These are phyloP conservation scores for Brenthis ino DNA, from an alignment of 2,888 invertebrate species.

Conservation along the genomic window DNA sequence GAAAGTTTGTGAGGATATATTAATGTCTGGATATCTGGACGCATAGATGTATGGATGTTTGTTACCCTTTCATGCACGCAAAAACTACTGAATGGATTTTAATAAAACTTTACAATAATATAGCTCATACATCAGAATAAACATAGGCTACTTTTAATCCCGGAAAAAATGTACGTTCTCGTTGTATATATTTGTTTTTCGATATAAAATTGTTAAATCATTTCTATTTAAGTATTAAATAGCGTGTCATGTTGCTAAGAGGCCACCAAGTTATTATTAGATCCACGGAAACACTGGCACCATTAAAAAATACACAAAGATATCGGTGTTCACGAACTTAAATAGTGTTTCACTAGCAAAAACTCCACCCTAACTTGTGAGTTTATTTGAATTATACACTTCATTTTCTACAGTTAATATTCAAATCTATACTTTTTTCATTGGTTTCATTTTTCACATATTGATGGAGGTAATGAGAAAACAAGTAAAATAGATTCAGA, in stretches of 20 bases:
- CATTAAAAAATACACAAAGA: constrained; percentile 26
- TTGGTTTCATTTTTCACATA: neutral
- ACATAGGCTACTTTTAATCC: no score
- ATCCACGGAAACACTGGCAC: constrained; percentile 15
- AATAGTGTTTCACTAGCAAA: neutral
- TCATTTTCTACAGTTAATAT: neutral
- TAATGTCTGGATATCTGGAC: no score
- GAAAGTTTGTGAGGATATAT: no score
- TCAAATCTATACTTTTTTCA: neutral
- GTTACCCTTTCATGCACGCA: no score
- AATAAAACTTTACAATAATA: no score
- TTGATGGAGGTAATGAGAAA: neutral
- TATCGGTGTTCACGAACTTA: constrained; percentile 8
- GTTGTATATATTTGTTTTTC: no score
- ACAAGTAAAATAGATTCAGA: neutral
- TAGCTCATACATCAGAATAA: no score
- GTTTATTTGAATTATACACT: neutral
- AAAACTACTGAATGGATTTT: no score
- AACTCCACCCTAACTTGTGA: neutral
- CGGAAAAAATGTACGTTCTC: no score
- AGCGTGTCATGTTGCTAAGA: neutral
- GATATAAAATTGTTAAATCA: no score
- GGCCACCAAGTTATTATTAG: constrained; percentile 19
- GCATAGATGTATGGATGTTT: no score
- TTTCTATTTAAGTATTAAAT: constrained; percentile 1